Base-by-base conservation (phyloP, 92 coral and sea anemone genomes). In the Galaxea fascicularis region DNA sequence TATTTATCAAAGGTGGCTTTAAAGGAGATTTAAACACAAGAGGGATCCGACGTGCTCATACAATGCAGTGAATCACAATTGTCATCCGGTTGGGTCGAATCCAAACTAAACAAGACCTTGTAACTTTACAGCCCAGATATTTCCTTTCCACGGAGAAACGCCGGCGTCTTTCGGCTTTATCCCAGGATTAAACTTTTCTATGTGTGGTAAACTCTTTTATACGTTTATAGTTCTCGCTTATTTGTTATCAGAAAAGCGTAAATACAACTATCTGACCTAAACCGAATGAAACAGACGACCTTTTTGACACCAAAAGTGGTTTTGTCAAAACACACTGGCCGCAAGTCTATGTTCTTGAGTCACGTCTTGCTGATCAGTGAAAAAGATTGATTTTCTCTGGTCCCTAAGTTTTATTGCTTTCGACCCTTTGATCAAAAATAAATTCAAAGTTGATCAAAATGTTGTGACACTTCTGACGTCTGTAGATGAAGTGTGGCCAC, bases 1-100 rank as follows among this genome's bases (percentile, higher is more conserved):
- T 65, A 65, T 79, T 65, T 79, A 16, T 66, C 15, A 30, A 67
- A 29, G 67, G n/a, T 35, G 69, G 75, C 84, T 35, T 79, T 78
- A 30, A 4, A 65, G 73, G 24, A 71, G 73, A 78, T 79, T 79
- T 79, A 79, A 25, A 26, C 22, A 35, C 57, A 62, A 45, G n/a
- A 17, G 52, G 56, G 44, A 77, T 59, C 70, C 25, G 70, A 27
- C 8, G 11, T 25, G 14, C 39, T 49, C 54, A 21, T 41, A 62
- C 29, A 49, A 51, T 18, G 14, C 53, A 76, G 16, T 22, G 53
- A 35, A 65, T 44, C 52, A 22, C 53, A 44, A 25, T 78, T 47
- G 62, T 28, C 20, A 26, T 27, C 28, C 49, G 20, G 29, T 47
- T 79, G 84, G 84, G 73, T 64, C 45, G 53, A 26, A 16, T 79